Base-by-base conservation (phyloP, 2,113 vertebrate species). In the Burhinus oedicnemus region DNA sequence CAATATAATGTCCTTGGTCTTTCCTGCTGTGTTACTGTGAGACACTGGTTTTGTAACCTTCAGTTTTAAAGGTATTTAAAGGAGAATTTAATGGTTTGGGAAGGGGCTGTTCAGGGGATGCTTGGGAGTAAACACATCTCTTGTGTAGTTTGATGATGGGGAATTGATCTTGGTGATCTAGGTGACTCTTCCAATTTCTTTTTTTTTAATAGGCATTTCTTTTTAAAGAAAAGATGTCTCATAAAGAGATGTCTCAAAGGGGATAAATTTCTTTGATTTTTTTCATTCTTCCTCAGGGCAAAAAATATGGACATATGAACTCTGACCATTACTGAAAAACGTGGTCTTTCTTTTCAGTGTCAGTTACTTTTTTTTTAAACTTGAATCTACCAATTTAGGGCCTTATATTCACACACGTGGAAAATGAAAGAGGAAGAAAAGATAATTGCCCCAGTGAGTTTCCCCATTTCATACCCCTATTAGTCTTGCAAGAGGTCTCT, bases 361-460 rank as follows among this genome's bases (percentile, higher is more conserved):
- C 26, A 65, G 21, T 29, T 42, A 30, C 18, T 21, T 54, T 52
- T 15, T 15, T 70, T 60, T 54, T 16, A 27, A 92, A 49, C 54
- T 68, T 68, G 42, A 20, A 62, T 78, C 65, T 92, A 20, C 36
- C 13, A 29, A 18, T 62, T 36, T 65, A 65, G 45, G 38, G 20
- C 21, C n/a, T 45, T 89, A 30, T 70, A 61, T 30, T 86, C 40
- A 61, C 49, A 54, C 11, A 82, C 0, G 10, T 82, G 65, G 58
- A 90, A 90, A 90, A 82, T 57, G 52, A 82, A 95, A 92, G 75
- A 74, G 54, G 64, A 90, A 92, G 64, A 83, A 65, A 66, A 92
- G 64, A 83, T 54, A 66, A 86, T 82, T 78, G 54, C 65, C 47
- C 65, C 71, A 47, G 32, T 78, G 71, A 87, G 82, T 93, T 95